Evolutionary conservation across 2,888 invertebrate genomes (phyloP), one percentile per base, ranked within the genome.

Genomic region (Scrobipalpa atriplicella): DNA sequence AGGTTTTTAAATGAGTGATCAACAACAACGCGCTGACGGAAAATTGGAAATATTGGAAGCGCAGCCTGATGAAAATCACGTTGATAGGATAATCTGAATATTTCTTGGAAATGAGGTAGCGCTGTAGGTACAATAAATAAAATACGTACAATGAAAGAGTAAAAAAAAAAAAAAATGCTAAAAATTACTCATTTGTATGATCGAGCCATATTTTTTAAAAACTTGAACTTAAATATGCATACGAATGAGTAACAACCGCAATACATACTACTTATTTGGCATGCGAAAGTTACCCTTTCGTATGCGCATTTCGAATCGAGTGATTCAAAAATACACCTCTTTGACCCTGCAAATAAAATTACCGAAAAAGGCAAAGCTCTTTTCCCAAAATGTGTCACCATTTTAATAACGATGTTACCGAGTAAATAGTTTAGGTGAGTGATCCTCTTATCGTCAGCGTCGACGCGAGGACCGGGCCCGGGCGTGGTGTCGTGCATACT

Each of bases 351-450:
- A n/a, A 43, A 16, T n/a, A n/a, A 16, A 47, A 47, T 16, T 47
- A n/a, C 47, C 47, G 3, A 7, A 16, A 29, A 29, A 5, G 29
- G 29, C 8, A 13, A 19, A 52, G 10, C 18, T 21, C 52, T 19
- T 19, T 52, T 9, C 21, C 21, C 13, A 21, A 56, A 56, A 56
- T 29, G 29, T 47, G n/a, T 21, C 21, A 13, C 11, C 21, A 13
- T 56, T 56, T 29, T 21, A 56, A 56, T 56, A 56, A 21, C 54
- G 21, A 56, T 21, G 54, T 56, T 21, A 21, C 54, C 13, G 13
- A 56, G 29, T 29, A 56, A 56, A 56, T 21, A 56, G 54, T 56
- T 56, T 29, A 56, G 21, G 54, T 56, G 54, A 56, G 54, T 56
- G 54, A 56, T 56, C 54, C 54, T 11, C 11, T 56, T 56, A 56